Conservation (phyloP, 2,888 invertebrate genomes). For the Agrotis segetum region DNA sequence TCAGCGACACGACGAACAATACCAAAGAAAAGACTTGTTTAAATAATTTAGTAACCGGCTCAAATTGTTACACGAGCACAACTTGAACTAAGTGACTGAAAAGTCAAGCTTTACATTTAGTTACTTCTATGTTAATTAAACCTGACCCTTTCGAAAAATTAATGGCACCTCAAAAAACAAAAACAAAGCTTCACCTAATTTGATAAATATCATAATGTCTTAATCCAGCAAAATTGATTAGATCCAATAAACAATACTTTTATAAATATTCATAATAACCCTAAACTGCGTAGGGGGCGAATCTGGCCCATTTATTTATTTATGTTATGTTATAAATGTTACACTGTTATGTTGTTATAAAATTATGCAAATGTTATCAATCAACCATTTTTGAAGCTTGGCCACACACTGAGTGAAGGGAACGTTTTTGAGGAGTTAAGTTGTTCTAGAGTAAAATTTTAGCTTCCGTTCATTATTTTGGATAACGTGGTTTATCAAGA, state of each 20-base stretch:
- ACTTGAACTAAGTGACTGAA: neutral
- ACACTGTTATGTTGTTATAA: constrained; percentile 62
- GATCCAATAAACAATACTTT: constrained; percentile 51
- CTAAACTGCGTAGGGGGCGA: constrained; percentile 52
- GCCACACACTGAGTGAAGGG: constrained; percentile 70
- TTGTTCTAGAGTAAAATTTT: constrained; percentile 23
- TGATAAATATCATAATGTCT: constrained; percentile 50
- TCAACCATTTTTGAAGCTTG: constrained; percentile 63
- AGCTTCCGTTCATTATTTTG: constrained; percentile 19
- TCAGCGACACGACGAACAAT: too few relatives aligned
- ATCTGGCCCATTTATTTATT: constrained; percentile 64
- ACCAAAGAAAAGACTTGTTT: too few relatives aligned
- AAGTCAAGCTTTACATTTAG: neutral
- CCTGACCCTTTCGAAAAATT: neutral
- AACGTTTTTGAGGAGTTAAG: constrained; percentile 42
- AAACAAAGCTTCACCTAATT: constrained; percentile 17
- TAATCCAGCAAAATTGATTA: constrained; percentile 46
- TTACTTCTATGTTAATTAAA: neutral
- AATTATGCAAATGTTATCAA: constrained; percentile 70
- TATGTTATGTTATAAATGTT: constrained; percentile 59
- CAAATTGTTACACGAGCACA: too few relatives aligned
- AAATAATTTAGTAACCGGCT: too few relatives aligned
- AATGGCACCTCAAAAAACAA: neutral
- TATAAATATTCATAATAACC: constrained; percentile 69
- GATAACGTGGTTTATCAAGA: neutral